phyloP scores from a whole-genome alignment of 2,888 invertebrate genomes.

The Morpho helenor region DNA sequence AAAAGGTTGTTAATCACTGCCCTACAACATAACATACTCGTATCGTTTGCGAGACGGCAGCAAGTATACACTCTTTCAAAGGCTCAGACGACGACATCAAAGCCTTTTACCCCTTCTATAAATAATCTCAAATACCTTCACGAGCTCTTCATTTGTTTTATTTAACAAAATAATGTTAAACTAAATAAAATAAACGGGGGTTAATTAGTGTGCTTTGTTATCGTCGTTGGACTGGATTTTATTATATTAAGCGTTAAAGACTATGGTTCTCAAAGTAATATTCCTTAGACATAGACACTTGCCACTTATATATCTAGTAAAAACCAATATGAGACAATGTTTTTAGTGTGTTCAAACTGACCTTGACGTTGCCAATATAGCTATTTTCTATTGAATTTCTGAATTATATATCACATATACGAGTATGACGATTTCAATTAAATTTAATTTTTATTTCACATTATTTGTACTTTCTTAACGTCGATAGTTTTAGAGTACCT shows the following conservation, averaged over 20 bases:
- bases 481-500: too few species aligned
- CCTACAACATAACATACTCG: neutral
- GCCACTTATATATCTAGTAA: too few species aligned
- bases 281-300: neutral
- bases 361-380: too few species aligned
- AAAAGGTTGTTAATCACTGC: too few species aligned
- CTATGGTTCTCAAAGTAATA: slow-evolving; percentile 7
- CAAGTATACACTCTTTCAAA: slow-evolving; percentile 18
- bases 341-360: too few species aligned
- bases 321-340: too few species aligned
- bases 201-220: slow-evolving; percentile 16
- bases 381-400: too few species aligned
- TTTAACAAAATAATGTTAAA: slow-evolving; percentile 23
- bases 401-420: too few species aligned
- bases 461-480: too few species aligned
- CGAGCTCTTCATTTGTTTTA: slow-evolving; percentile 26
- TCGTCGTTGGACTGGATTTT: slow-evolving; percentile 19
- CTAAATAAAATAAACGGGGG: slow-evolving; percentile 24
- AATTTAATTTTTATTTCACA: too few species aligned
- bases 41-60: slow-evolving; percentile 5
- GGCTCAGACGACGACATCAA: slow-evolving; percentile 19
- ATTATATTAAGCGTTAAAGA: neutral
- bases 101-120: slow-evolving; percentile 17
- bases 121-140: slow-evolving; percentile 21
- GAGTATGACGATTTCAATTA: too few species aligned